Evolutionary conservation across 35 echinoderm and acorn worm genomes (phyloP), one percentile per base, ranked within the genome.

Genomic region (Apostichopus californicus): DNA sequence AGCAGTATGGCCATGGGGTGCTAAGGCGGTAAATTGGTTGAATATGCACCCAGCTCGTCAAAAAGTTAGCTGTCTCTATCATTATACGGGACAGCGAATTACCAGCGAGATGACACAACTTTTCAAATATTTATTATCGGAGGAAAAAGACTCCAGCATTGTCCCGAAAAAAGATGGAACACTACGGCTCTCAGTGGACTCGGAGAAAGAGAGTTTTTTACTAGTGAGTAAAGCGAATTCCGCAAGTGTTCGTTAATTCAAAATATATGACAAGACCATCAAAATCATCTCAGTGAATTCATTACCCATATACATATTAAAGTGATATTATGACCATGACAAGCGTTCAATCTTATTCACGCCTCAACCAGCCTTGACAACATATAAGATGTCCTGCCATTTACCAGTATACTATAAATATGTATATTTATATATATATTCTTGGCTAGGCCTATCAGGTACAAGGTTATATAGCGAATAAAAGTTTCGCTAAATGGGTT

Each of bases 11-110:
- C 52, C 89, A 91, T 91, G 72, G 89, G 72, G 89, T 68, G 89
- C 71, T 77, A 91, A 79, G 89, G 72, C 89, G 89, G 77, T 91
- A 91, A 91, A 91, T 91, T 91, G 89, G 77, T 91, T 91, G 24
- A 73, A 79, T 78, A 91, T 91, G 55, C 77, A 54, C 77, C 86
- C 15, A 57, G 53, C 71, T 91, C 89, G 89, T 79, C 89, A 91
- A 68, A n/a, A 79, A 91, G 89, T 68, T 91, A 91, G 72, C 77
- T 78, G 89, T 78, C 89, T 91, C 89, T 91, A 79, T 91, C 77
- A 79, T 91, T 60, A 79, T 73, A 89, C 68, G 86, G 86, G 86
- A 73, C 86, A 73, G 86, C 86, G 86, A 89, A 85, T 89, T 73
- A 89, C 86, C 60, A 73, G 86, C 7, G 61, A 72, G 86, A 89